Base-by-base conservation (phyloP, 2,113 vertebrate species). In the Rhinoderma darwinii region DNA sequence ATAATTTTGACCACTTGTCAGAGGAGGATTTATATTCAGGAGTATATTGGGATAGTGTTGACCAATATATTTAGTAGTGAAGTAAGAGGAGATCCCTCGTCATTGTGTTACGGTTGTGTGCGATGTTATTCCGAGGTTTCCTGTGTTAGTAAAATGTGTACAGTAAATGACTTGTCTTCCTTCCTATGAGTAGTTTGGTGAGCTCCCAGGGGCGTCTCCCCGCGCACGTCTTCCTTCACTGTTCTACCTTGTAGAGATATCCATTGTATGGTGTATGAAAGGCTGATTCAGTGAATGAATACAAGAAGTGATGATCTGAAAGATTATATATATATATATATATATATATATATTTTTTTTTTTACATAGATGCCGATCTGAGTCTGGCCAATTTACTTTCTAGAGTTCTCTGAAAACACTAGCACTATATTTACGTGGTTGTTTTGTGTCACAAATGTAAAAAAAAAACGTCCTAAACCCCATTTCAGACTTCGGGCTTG, bases 101-200 rank as follows among this genome's bases (percentile, higher is more conserved):
- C 3, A 63, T 14, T 78, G 54, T 63, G 5, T 18, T 66, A 44
- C 39, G 27, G 43, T 11, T 44, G 41, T 43, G 25, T 44, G 6
- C 9, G 0, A 2, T 18, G 51, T 15, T 59, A 73, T 59, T 84
- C 4, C 4, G 12, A 86, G 63, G 63, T 81, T 86, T 86, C 84
- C 84, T 51, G 84, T 86, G 84, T 81, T 81, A 56, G 56, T 86
- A n/a, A 75, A 61, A 75, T 44, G 37, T 81, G 84, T 76, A 41
- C 30, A 35, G 43, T 51, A 56, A 12, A 27, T 84, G 22, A 32
- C 39, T 70, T 39, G 47, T 81, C 84, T 86, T 86, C 84, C 84
- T 86, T 86, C 84, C 84, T 86, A 51, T 79, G 84, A 59, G 84
- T 11, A 41, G 20, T 20, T 43, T 1, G 39, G 22, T 63, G 54